These are phyloP conservation scores for Buathra laborator DNA, from an alignment of 2,888 invertebrate species.

Conservation along the genomic window DNA sequence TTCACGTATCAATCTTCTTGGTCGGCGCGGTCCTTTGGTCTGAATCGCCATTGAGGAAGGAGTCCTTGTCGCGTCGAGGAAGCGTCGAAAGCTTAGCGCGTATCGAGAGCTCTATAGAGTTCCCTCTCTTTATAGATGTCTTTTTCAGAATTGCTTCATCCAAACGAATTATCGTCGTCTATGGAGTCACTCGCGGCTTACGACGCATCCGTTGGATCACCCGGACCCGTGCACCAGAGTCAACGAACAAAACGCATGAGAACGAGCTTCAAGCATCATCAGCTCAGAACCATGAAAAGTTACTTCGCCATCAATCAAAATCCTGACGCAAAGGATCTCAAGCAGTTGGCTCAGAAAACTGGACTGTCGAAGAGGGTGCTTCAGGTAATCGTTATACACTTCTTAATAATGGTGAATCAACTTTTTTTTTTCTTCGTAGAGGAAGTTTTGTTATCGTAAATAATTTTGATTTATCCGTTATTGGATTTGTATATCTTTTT, in stretches of 20 bases:
- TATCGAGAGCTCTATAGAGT: background rate
- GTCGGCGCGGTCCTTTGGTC: background rate
- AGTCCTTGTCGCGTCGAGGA: background rate
- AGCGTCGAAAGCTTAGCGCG: constrained; percentile 9
- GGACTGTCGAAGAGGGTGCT: constrained; percentile 98
- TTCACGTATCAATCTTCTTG: constrained; percentile 51
- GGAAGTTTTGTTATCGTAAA: too few relatives aligned
- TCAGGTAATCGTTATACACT: constrained; percentile 90
- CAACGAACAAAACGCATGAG: constrained; percentile 97
- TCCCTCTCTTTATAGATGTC: constrained; percentile 1
- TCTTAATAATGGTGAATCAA: background rate
- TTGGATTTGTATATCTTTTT: too few relatives aligned
- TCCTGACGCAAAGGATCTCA: constrained; percentile 99
- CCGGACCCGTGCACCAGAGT: constrained; percentile 88
- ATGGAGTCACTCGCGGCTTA: constrained; percentile 92
- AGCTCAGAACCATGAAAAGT: constrained; percentile 99
- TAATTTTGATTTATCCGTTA: too few relatives aligned
- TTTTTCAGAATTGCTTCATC: constrained; percentile 90
- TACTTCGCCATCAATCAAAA: constrained; percentile 99
- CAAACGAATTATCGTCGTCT: constrained; percentile 91
- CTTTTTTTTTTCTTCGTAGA: too few relatives aligned
- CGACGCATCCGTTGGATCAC: constrained; percentile 91
- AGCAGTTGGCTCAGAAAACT: constrained; percentile 99
- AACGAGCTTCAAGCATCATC: constrained; percentile 99
- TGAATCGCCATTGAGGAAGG: constrained; percentile 5